Evolutionary conservation across 2,113 vertebrate genomes (phyloP).

Genomic region (Tupaia tana): DNA sequence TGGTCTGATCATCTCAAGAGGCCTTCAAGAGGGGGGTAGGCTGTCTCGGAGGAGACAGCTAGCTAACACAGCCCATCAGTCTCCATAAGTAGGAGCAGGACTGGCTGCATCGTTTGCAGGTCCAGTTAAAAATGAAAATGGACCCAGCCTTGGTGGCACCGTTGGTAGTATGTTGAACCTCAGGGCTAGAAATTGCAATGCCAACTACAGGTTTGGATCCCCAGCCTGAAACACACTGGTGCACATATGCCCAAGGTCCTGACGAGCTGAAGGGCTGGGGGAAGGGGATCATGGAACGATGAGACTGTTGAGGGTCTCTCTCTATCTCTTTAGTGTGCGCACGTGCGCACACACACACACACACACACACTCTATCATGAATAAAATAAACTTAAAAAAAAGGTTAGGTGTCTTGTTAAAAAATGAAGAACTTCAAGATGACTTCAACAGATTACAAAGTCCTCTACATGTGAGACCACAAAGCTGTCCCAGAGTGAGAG

Average conservation of each 20-base stretch:
- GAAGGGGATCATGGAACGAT: no score
- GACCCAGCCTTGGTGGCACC: not conserved
- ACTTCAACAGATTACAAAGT: not conserved
- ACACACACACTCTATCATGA: no score
- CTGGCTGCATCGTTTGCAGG: not conserved
- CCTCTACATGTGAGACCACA: not conserved
- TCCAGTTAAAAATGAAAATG: constrained; percentile 1
- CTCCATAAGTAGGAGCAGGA: not conserved
- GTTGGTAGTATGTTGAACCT: no score
- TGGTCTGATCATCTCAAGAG: not conserved
- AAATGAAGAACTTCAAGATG: not conserved
- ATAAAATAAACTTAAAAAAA: no score
- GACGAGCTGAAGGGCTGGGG: no score
- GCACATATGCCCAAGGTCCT: no score
- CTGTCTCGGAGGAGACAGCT: not conserved
- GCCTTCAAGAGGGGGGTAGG: not conserved
- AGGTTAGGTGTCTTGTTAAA: not conserved
- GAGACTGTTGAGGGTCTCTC: no score
- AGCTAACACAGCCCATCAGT: not conserved
- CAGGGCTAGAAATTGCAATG: no score
- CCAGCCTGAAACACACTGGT: no score
- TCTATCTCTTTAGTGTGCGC: no score
- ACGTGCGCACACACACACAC: no score
- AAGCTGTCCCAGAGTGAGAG: not conserved
- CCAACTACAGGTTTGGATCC: no score